A percentile compares a stretch with the other conserved stretches of the same genome.
These are phyloP conservation scores for Drosophila mulleri DNA, from an alignment of 2,888 invertebrate genomes.

Conservation along the genomic window DNA sequence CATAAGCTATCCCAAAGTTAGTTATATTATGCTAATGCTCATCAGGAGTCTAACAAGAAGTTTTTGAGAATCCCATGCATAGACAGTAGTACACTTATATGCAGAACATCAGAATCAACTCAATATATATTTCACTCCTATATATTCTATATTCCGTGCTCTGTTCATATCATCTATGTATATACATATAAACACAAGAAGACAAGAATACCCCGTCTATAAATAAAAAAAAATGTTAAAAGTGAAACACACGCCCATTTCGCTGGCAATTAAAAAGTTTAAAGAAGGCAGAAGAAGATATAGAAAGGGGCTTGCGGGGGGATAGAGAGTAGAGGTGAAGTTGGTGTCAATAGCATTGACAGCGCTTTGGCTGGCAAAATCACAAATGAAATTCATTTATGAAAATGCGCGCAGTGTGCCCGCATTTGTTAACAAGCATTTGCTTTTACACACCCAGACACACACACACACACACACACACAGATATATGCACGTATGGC, in stretches of 20 bases:
- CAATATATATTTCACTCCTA: too few species aligned
- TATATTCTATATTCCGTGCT: too few species aligned
- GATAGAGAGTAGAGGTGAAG: background rate
- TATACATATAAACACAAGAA: too few species aligned
- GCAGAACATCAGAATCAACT: too few species aligned
- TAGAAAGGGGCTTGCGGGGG: background rate
- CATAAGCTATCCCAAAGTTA: too few species aligned
- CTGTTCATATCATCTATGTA: too few species aligned
- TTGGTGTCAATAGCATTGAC: constrained; percentile 37
- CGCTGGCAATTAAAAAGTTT: constrained; percentile 30
- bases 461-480: constrained; percentile 1
- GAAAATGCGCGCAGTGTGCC: constrained; percentile 51
- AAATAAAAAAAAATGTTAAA: too few species aligned
- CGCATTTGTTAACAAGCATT: constrained; percentile 65
- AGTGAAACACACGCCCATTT: constrained; percentile 1
- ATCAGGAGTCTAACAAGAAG: too few species aligned
- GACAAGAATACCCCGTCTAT: too few species aligned
- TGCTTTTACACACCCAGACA: constrained; percentile 42
- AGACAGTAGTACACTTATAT: too few species aligned
- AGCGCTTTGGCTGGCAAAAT: constrained; percentile 49
- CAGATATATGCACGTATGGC: background rate
- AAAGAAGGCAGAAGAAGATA: background rate
- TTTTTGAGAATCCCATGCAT: too few species aligned
- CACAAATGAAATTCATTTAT: constrained; percentile 62
- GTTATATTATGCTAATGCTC: too few species aligned